Conservation (phyloP, 1,140 invertebrate species). For the Drosophila simulans region DNA sequence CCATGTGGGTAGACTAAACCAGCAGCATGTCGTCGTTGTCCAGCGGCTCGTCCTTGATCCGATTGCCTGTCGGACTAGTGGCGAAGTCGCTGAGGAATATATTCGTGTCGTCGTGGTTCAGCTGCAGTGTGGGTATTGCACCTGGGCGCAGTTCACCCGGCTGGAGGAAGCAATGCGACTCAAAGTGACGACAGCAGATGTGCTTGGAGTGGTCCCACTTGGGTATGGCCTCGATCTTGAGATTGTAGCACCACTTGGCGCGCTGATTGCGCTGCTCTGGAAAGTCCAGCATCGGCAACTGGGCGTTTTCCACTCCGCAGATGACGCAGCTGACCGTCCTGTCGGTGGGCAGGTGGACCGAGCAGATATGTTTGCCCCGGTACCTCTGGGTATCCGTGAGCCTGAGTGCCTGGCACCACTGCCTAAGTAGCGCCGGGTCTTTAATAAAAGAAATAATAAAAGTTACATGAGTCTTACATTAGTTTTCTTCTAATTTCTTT, state of each 20-base stretch:
- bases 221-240: slow-evolving; percentile 67
- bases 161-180: slow-evolving; percentile 51
- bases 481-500: too few relatives aligned
- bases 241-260: slow-evolving; percentile 73
- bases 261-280: slow-evolving; percentile 65
- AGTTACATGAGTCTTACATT: neutral
- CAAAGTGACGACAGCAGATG: slow-evolving; percentile 69
- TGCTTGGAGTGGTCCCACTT: slow-evolving; percentile 67
- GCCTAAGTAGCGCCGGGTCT: slow-evolving; percentile 50
- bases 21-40: slow-evolving; percentile 59
- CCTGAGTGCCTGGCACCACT: slow-evolving; percentile 59
- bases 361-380: slow-evolving; percentile 56
- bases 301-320: slow-evolving; percentile 48
- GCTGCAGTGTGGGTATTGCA: slow-evolving; percentile 65
- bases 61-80: slow-evolving; percentile 34
- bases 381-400: slow-evolving; percentile 46
- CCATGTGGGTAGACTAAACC: slow-evolving; percentile 38
- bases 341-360: slow-evolving; percentile 47
- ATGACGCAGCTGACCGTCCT: slow-evolving; percentile 43
- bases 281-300: slow-evolving; percentile 60
- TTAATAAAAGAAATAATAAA: neutral
- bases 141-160: slow-evolving; percentile 49
- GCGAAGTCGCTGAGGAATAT: slow-evolving; percentile 66
- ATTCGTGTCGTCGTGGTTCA: slow-evolving; percentile 60
- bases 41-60: slow-evolving; percentile 62